Percentiles rank a stretch among this genome's conserved stretches.
Evolutionary conservation across 2,797 vertebrate genomes (phyloP).

Genomic region (Ambastaia sidthimunki): DNA sequence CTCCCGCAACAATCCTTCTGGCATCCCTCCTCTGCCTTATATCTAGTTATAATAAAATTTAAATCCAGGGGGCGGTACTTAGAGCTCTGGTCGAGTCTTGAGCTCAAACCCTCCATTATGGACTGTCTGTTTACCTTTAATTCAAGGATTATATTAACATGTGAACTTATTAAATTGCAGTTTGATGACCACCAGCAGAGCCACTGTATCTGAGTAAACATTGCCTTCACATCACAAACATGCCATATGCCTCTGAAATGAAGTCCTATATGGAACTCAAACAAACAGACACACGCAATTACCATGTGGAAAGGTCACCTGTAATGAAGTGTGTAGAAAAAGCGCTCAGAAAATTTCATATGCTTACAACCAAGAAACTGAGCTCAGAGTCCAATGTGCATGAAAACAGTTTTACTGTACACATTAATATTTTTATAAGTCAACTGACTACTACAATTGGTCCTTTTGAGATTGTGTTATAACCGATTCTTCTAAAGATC

Average conservation of each 20-base stretch:
- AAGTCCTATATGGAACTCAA: constrained; percentile 15
- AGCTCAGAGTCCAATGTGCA: neutral
- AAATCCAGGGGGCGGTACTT: no score
- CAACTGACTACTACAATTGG: neutral
- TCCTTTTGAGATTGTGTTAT: neutral
- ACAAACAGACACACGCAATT: constrained; percentile 16
- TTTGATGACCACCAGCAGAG: constrained; percentile 23
- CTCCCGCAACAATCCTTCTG: neutral
- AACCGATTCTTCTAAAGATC: neutral
- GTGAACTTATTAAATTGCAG: neutral
- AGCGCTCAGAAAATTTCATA: neutral
- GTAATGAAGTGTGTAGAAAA: constrained; percentile 37
- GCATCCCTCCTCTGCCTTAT: neutral
- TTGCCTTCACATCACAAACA: constrained; percentile 27
- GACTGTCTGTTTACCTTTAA: neutral
- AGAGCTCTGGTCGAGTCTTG: no score
- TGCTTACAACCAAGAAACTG: constrained; percentile 1
- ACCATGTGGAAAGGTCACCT: constrained; percentile 29
- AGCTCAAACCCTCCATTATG: no score
- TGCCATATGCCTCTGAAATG: constrained; percentile 13
- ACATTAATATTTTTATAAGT: neutral
- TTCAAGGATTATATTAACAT: neutral
- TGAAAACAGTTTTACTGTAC: neutral
- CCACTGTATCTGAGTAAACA: neutral
- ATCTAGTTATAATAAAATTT: no score